phyloP scores from a whole-genome alignment of 2,113 vertebrate genomes.

The Acrocephalus kingi region DNA sequence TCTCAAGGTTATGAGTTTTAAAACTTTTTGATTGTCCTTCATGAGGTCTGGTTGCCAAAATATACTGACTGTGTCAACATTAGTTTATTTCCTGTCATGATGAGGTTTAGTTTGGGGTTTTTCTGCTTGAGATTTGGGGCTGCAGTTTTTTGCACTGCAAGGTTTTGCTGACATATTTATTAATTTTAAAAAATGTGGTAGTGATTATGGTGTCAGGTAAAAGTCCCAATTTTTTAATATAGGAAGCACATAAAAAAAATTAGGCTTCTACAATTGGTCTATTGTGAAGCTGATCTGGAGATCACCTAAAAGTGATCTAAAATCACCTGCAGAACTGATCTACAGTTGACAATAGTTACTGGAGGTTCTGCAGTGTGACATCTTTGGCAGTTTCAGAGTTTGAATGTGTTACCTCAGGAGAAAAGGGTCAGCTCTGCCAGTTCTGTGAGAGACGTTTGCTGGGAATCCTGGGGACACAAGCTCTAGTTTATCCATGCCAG shows the following conservation, averaged over 20 bases:
- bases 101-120: neutral
- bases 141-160: neutral
- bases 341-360: neutral
- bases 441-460: neutral
- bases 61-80: neutral
- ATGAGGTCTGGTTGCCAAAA: neutral
- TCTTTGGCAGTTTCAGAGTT: neutral
- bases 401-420: neutral
- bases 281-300: neutral
- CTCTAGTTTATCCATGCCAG: neutral
- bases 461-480: neutral
- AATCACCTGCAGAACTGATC: neutral
- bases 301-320: neutral
- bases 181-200: neutral
- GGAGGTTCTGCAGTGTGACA: neutral
- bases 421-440: neutral
- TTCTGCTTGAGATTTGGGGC: neutral
- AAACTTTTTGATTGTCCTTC: neutral
- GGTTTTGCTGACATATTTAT: neutral
- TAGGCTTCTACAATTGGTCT: neutral
- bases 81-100: neutral
- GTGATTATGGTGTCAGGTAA: neutral
- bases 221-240: neutral
- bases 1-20: neutral
- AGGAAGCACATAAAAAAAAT: neutral